Evolutionary conservation across 2,888 invertebrate species (phyloP), one percentile per base, ranked within the genome.

Genomic region (Dysmachus trigonus): DNA sequence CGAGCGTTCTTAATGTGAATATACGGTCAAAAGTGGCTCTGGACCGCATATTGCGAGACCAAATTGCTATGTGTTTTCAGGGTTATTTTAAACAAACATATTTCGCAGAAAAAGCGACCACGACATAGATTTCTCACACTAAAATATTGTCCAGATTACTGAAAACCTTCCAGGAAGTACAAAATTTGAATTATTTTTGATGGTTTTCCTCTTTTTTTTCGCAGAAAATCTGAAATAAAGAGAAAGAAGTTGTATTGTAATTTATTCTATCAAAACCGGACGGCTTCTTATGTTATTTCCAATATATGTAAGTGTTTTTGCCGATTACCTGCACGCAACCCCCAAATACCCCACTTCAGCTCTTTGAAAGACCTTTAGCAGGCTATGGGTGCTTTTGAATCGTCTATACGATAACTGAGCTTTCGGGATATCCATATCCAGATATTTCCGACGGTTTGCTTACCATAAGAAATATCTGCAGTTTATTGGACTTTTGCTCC

Each of bases 401-500:
- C 76, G 22, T n/a, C 13, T 7, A 35, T 38, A 76, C 27, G 38
- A 22, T 38, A 76, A 38, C 35, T 35, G 38, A 38, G 38, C 38
- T 38, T 76, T 38, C 38, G 22, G 22, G 76, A n/a, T 22, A 47
- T 41, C 22, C 77, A 47, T n/a, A 35, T 47, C 77, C 47, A 47
- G 47, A 41, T 47, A 77, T 77, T 77, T 77, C 77, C 77, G 41
- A 22, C 30, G 27, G 77, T 77, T 77, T 77, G 77, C 77, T 77
- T 77, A 47, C 77, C 47, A 77, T 27, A 77, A 77, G 77, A 77
- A 77, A 77, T 77, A 77, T 77, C 77, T 77, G 77, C 27, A 77
- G 47, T 77, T 77, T 77, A 77, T 77, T 77, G 47, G 77, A 47
- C 77, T 77, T 47, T 77, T 77, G 77, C 77, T 27, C 30, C 77